Evolutionary conservation across 2,113 vertebrate genomes (phyloP), one percentile per base, ranked within the genome.

Genomic region (Charina bottae): DNA sequence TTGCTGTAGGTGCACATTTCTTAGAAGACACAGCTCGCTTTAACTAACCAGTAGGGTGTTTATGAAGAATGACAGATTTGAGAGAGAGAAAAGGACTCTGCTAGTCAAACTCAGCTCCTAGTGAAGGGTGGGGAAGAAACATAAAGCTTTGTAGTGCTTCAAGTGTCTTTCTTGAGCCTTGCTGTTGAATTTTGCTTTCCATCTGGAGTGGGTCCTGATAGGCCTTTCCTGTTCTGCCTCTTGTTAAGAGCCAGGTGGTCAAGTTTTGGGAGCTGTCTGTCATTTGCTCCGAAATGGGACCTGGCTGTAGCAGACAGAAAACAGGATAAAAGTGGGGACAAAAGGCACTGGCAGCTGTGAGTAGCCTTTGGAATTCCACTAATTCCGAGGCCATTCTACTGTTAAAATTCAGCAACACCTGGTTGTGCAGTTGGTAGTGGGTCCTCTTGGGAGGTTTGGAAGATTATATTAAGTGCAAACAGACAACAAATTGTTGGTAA

Each of bases 231-330:
- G 96, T 90, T 96, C 91, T 96, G 95, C 96, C 95, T 94, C 93
- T 90, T 97, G 97, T 97, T 97, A 96, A 96, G 96, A 97, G 97
- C 98, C 98, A 99, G 98, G 98, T 98, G 98, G 98, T 97, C 97
- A 94, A 94, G 96, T 98, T 98, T 98, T 97, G 97, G 97, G 96
- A 98, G 97, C 96, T 98, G 98, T 98, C 98, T 98, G 98, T 99
- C 98, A 98, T 96, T 98, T 90, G 89, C 96, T 97, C 96, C 87
- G 93, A 94, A 93, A 93, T 92, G 95, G 94, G 95, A 96, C 88
- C 92, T 94, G 96, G 95, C 94, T 93, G 88, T 19, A 93, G 92
- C 78, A 87, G 94, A 96, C 93, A 92, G 95, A 96, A 95, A 97
- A 97, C 93, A 96, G 94, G 96, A 93, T 90, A 55, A 37, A 58